Base-by-base conservation (phyloP, 2,797 vertebrate genomes). In the Erithacus rubecula region DNA sequence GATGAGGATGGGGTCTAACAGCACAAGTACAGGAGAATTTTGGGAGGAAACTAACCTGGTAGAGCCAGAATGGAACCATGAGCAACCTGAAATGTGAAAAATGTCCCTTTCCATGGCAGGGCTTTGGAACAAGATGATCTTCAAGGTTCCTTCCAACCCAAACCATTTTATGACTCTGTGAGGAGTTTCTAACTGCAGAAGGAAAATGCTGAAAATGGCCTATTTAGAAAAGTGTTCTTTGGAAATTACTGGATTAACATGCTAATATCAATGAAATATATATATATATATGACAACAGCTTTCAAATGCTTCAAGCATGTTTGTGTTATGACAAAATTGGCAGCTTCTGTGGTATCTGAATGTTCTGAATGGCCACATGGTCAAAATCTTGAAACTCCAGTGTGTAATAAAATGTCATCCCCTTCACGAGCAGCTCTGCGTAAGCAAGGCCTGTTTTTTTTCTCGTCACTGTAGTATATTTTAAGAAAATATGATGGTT, bases 401-500 rank as follows among this genome's bases (percentile, higher is more conserved):
- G 44, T 29, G 71, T 2, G 0, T 76, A 91, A 87, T 86, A 86
- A 92, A 95, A 94, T 90, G 87, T 76, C 70, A 67, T 34, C 41
- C 70, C 47, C 32, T 64, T 70, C 94, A 74, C 1, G 0, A 91
- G 77, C 44, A 89, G 89, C 63, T 58, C 89, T 91, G 72, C 22
- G 5, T 72, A 93, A 95, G 70, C 41, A 12, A 60, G 71, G 70
- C 44, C 77, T 89, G 32, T 58, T 91, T 94, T 78, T 78, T 95
- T 94, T 59, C 85, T 93, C 80, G 75, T 92, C 7, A 15, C 63
- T 64, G 56, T 22, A 27, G 37, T 90, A 37, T 95, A 94, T 89
- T 96, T 93, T 93, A 94, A 95, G 82, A 90, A 94, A 95, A 91
- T 92, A 86, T 36, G 87, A 90, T 83, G 80, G 88, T 72, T 91